Conservation (phyloP, 2,888 invertebrate genomes). For the Archips crataeganus region DNA sequence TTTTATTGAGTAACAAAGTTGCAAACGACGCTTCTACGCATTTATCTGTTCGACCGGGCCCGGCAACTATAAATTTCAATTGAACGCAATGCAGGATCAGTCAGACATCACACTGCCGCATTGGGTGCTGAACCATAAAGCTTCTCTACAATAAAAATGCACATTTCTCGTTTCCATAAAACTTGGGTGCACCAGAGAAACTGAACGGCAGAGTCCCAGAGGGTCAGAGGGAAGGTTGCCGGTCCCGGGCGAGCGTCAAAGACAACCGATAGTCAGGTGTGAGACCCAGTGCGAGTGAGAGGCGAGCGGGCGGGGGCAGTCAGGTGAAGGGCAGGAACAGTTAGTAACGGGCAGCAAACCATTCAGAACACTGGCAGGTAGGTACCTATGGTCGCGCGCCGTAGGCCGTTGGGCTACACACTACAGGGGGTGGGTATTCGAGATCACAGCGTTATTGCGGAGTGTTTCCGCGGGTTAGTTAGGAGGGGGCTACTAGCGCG, state of each 20-base stretch:
- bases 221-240: neutral
- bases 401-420: slow-evolving; percentile 65
- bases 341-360: slow-evolving; percentile 85
- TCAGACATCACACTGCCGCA: neutral
- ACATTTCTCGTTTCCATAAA: neutral
- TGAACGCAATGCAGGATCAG: neutral
- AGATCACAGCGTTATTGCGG: slow-evolving; percentile 78
- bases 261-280: slow-evolving; percentile 22
- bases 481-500: slow-evolving; percentile 67
- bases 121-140: neutral
- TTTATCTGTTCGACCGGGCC: slow-evolving; percentile 13
- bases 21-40: slow-evolving; percentile 53
- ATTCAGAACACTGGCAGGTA: slow-evolving; percentile 79
- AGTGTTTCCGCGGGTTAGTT: slow-evolving; percentile 76
- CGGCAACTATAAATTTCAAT: slow-evolving; percentile 8
- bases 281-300: slow-evolving; percentile 33
- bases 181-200: neutral
- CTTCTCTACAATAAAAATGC: neutral
- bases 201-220: neutral
- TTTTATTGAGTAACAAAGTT: slow-evolving; percentile 51
- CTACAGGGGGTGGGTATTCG: slow-evolving; percentile 74
- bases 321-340: slow-evolving; percentile 69
- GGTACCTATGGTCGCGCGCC: slow-evolving; percentile 64
- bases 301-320: slow-evolving; percentile 50
- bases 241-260: slow-evolving; percentile 7